phyloP scores from a whole-genome alignment of 2,797 vertebrate species.

The Periparus ater region DNA sequence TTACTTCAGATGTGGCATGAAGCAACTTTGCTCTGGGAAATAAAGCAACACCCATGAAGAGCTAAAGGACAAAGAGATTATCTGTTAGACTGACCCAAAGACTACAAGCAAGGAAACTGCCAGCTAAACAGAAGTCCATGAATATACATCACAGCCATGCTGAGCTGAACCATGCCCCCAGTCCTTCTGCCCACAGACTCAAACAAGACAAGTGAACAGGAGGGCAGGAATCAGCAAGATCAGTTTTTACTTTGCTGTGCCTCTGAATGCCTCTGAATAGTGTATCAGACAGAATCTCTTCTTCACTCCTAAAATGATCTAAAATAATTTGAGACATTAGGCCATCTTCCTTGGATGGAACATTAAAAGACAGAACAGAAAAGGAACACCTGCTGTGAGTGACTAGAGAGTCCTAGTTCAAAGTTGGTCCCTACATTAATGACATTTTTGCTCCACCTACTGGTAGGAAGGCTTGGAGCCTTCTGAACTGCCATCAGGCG shows the following conservation, averaged over 20 bases:
- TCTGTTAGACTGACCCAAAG: background rate
- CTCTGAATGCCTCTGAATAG: background rate
- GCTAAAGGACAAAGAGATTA: background rate
- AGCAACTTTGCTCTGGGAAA: background rate
- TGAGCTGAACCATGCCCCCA: background rate
- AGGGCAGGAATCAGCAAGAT: background rate
- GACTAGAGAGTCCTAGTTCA: background rate
- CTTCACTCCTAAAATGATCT: background rate
- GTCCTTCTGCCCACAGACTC: background rate
- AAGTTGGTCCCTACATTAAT: background rate
- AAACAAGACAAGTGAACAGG: background rate
- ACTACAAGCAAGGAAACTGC: background rate
- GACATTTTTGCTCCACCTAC: constrained; percentile 62
- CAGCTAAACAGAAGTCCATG: background rate
- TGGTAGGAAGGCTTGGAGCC: constrained; percentile 15
- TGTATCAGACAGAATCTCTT: background rate
- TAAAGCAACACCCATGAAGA: background rate
- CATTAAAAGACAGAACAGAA: background rate
- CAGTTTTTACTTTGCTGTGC: background rate
- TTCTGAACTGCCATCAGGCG: background rate
- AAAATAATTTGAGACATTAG: background rate
- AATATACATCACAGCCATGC: background rate
- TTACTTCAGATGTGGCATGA: background rate
- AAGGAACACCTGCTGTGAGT: background rate
- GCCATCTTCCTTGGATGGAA: background rate